Percentiles rank a stretch among this genome's conserved stretches.
phyloP scores from a whole-genome alignment of 2,888 invertebrate genomes.

The Opisthograptis luteolata region DNA sequence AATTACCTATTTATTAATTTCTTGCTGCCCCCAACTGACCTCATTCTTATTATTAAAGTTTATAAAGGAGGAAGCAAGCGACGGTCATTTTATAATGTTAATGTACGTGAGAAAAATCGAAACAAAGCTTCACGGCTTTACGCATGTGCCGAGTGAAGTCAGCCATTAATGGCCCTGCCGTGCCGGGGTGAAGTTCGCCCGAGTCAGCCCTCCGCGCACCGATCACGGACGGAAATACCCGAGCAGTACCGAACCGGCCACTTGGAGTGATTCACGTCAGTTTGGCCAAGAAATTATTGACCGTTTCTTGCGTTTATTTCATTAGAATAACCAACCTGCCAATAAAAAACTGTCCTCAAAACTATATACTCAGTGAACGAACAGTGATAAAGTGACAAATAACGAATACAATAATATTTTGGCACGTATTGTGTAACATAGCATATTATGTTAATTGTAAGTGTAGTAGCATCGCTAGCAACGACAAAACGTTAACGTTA shows the following conservation, averaged over 20 bases:
- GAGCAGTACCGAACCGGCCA: slow-evolving; percentile 73
- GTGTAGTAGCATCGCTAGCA: slow-evolving; percentile 52
- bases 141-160: slow-evolving; percentile 64
- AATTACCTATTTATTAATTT: too few species aligned
- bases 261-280: slow-evolving; percentile 64
- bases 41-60: too few species aligned
- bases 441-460: slow-evolving; percentile 54
- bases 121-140: slow-evolving; percentile 46
- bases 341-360: slow-evolving; percentile 54
- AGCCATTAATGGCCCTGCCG: too few species aligned
- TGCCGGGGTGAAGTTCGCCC: slow-evolving; percentile 55
- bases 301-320: slow-evolving; percentile 69
- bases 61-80: too few species aligned
- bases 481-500: slow-evolving; percentile 56
- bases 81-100: too few species aligned
- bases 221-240: slow-evolving; percentile 61
- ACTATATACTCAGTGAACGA: slow-evolving; percentile 49
- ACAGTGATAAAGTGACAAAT: slow-evolving; percentile 62
- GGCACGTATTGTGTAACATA: slow-evolving; percentile 52
- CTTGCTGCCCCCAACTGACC: too few species aligned
- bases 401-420: slow-evolving; percentile 43
- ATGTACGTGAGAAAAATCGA: slow-evolving; percentile 50
- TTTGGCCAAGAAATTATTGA: slow-evolving; percentile 71
- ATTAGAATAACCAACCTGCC: slow-evolving; percentile 56
- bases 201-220: slow-evolving; percentile 39